These are phyloP conservation scores for Ophioderma brevispina DNA, from an alignment of 35 echinoderm and acorn worm genomes.

Conservation along the genomic window DNA sequence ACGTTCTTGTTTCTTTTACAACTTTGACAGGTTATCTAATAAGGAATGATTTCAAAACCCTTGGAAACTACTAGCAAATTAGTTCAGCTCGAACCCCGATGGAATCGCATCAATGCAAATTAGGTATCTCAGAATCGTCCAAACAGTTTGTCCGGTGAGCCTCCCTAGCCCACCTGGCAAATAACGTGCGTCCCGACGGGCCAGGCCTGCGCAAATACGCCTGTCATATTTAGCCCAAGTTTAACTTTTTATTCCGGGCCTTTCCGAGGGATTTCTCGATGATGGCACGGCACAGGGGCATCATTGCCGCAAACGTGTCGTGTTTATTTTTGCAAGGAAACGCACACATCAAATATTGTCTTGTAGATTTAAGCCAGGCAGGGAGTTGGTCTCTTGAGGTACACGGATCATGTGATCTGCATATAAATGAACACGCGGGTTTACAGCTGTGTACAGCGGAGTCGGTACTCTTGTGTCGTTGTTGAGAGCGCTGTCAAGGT, in stretches of 20 bases:
- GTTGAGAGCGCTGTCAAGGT: not conserved
- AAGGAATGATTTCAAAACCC: slow-evolving; percentile 5
- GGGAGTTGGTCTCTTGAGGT: not conserved
- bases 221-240: not conserved
- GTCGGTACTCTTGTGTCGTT: not conserved
- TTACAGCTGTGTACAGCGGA: not conserved
- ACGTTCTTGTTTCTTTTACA: not conserved
- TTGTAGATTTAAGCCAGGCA: not conserved
- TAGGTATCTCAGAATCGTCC: not conserved
- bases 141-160: slow-evolving; percentile 9
- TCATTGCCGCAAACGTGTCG: not conserved
- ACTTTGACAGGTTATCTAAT: slow-evolving; percentile 5
- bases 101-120: slow-evolving; percentile 5
- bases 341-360: slow-evolving; percentile 10
- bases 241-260: not conserved
- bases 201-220: not conserved
- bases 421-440: slow-evolving; percentile 2
- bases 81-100: not conserved
- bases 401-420: not conserved
- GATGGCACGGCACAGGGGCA: not conserved
- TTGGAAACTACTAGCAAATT: slow-evolving; percentile 1
- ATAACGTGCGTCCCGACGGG: not conserved
- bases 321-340: slow-evolving; percentile 1
- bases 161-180: not conserved
- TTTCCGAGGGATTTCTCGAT: not conserved